Conservation (phyloP, 2,113 vertebrate genomes). For the Xenus cinereus region DNA sequence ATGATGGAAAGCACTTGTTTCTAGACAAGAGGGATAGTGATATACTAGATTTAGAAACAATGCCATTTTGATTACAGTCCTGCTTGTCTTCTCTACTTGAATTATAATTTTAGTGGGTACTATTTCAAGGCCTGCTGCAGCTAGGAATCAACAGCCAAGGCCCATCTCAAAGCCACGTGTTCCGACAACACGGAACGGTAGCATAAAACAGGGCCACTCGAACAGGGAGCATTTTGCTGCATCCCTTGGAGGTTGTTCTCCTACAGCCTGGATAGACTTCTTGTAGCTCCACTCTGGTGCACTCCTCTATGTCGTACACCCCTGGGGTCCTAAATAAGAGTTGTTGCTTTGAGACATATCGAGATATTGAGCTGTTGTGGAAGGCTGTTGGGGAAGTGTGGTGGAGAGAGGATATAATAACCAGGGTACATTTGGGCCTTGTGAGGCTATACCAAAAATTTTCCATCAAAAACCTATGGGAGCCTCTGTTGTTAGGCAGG, state of each 20-base stretch:
- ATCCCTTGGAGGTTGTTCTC: not conserved
- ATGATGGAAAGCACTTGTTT: not conserved
- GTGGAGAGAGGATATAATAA: not conserved
- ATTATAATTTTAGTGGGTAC: not conserved
- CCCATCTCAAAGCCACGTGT: not conserved
- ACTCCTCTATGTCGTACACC: too few species aligned
- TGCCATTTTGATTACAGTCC: not conserved
- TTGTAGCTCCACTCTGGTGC: not conserved
- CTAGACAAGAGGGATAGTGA: not conserved
- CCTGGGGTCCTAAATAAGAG: not conserved
- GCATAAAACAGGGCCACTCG: not conserved
- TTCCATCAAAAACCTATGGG: not conserved
- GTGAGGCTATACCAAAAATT: not conserved
- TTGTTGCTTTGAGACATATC: not conserved
- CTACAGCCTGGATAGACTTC: not conserved
- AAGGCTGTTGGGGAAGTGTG: not conserved
- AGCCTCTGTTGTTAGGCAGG: not conserved
- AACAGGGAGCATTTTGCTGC: not conserved
- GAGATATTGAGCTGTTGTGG: not conserved
- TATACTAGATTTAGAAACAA: not conserved
- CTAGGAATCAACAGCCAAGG: not conserved
- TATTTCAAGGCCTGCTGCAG: not conserved
- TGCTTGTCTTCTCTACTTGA: not conserved
- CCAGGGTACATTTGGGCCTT: not conserved
- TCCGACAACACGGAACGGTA: not conserved